Evolutionary conservation across 2,113 vertebrate species (phyloP).

Genomic region (Dendropsophus ebraccatus): DNA sequence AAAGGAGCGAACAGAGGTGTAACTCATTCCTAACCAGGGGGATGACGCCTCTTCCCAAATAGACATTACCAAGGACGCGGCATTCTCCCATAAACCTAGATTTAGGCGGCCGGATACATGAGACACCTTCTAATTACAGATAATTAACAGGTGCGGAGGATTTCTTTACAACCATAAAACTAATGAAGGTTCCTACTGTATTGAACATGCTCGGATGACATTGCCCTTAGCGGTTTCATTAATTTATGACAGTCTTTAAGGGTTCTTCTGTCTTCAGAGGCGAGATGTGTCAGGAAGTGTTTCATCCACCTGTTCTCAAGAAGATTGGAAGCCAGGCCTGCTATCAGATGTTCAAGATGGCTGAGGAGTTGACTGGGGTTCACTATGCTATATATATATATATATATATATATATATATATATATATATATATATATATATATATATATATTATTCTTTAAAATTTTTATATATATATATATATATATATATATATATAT

Average conservation of each 20-base stretch:
- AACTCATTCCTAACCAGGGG: conserved; percentile 4
- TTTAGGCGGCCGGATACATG: neutral
- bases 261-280: neutral
- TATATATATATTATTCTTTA: no score
- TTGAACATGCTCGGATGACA: conserved; percentile 25
- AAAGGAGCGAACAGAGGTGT: neutral
- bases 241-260: conserved; percentile 2
- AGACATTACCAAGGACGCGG: neutral
- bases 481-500: no score
- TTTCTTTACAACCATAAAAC: conserved; percentile 40
- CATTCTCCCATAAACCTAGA: conserved; percentile 32
- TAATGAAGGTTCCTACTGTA: conserved; percentile 12
- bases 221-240: conserved; percentile 38
- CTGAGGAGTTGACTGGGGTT: neutral
- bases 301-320: neutral
- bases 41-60: neutral
- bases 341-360: neutral
- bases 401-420: no score
- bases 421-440: no score
- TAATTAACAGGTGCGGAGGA: conserved; percentile 42
- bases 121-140: conserved; percentile 43
- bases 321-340: neutral
- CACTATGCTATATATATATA: neutral
- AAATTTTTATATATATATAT: no score
- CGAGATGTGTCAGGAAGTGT: neutral